Conservation (phyloP, 2,113 vertebrate species). For the Geococcyx californianus region DNA sequence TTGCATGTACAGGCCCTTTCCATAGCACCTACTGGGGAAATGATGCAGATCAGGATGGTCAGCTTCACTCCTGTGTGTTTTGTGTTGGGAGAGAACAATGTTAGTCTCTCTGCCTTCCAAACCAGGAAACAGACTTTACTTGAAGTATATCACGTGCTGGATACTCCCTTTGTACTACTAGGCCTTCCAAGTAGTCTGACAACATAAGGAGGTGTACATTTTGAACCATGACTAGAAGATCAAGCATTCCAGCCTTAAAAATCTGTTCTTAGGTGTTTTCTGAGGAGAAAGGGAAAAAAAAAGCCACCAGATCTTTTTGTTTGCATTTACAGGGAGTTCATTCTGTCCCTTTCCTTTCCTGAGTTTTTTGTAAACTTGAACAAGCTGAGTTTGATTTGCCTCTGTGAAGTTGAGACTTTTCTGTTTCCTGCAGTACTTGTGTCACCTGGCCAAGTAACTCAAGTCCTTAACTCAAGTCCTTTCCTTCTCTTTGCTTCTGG, state of each 20-base stretch:
- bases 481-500: neutral
- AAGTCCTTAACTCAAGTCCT: neutral
- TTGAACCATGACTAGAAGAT: neutral
- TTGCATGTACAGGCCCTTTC: neutral
- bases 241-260: neutral
- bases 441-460: neutral
- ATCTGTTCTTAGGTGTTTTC: neutral
- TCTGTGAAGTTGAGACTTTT: neutral
- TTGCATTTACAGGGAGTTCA: neutral
- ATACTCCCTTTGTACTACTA: neutral
- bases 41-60: neutral
- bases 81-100: neutral
- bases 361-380: neutral
- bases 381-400: neutral
- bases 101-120: neutral
- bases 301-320: neutral
- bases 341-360: neutral
- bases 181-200: neutral
- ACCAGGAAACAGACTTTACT: neutral
- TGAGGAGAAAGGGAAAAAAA: neutral
- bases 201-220: neutral
- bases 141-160: fast-evolving
- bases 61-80: neutral
- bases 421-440: neutral
- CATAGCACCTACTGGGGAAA: neutral